Base-by-base conservation (phyloP, 2,888 invertebrate species). In the Ormyrus rosae region DNA sequence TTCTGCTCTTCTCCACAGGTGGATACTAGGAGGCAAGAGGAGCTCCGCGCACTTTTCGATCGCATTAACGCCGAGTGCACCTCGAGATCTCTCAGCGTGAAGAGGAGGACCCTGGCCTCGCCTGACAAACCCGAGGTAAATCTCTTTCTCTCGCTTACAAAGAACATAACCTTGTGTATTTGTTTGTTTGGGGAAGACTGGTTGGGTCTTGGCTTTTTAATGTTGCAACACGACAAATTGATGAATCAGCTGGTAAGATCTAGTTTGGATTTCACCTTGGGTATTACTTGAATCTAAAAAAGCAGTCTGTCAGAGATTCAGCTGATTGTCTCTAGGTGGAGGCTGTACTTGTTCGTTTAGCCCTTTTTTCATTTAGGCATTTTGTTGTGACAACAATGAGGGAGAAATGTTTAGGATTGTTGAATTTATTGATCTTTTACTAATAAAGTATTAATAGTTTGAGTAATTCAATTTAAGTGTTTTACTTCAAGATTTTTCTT, bases 51-150 rank as follows among this genome's bases (percentile, higher is more conserved):
- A 75, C 81, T 88, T 48, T 87, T 89, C 69, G 79, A 69, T 8
- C 85, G 85, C 67, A 84, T 89, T 11, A 89, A 89, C 63, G 82
- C 84, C 0, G 79, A 85, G 11, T 85, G 84, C 68, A 82, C 83
- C 7, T 60, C 75, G 19, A 82, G 82, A 34, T 67, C 78, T 9
- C 6, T 50, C 8, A 50, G 45, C 48, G 71, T 72, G 48, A 71
- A 68, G 48, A 75, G 71, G 53, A 73, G 68, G 50, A 9, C 65
- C 45, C 58, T 68, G 6, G 45, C 34, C 19, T 63, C 55, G 48
- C 19, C 53, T 6, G 60, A 78, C 0, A 70, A 78, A 11, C 45
- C 13, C 6, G 74, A 78, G 70, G 81, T 81, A 7, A 0, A 61
- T 61, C 1, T n/a, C 7, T n/a, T 6, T 6, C n/a, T 73, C 7